Base-by-base conservation (phyloP, 2,113 vertebrate genomes). In the Tricholaema leucomelas region DNA sequence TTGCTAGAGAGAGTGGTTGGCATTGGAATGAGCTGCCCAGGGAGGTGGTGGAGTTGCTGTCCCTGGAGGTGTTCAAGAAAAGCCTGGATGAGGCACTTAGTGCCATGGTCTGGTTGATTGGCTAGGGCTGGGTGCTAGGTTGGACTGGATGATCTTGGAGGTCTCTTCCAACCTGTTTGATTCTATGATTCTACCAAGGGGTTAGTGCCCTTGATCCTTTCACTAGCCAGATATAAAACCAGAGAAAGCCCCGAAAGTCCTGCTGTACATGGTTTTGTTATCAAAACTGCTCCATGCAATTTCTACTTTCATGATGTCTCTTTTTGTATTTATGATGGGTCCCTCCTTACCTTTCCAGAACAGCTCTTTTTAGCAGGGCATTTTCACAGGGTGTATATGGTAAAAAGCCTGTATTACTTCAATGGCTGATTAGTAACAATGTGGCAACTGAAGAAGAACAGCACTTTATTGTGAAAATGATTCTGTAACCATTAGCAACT, bases 401-500 rank as follows among this genome's bases (percentile, higher is more conserved):
- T 55, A 65, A 90, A 65, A 90, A 87, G 67, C 72, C 56, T 27
- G 10, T 21, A 19, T 66, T 46, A 27, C 40, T 70, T 80, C 58
- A 65, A 0, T 81, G 71, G 44, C 4, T 84, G 69, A 73, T 89
- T 88, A 76, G 44, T 24, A 69, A 50, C 33, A 65, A 58, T 90
- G 91, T 86, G 36, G 40, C 74, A 91, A 33, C 27, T 44, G 80
- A 88, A 85, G 88, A 85, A 64, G 48, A 89, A 8, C 89, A 69
- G 69, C 58, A 30, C 20, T 85, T 89, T 63, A 24, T 80, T 74
- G 72, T 88, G 81, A 72, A 73, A 92, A 92, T 10, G 55, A 70
- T 66, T 65, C 58, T 81, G 87, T 92, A 95, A 67, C 81, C 84
- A 79, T 89, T 85, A 90, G 75, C 60, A 93, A 73, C 73, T 94